Evolutionary conservation across 1,140 invertebrate species (phyloP), one percentile per base, ranked within the genome.

Genomic region (Drosophila equinoxialis): DNA sequence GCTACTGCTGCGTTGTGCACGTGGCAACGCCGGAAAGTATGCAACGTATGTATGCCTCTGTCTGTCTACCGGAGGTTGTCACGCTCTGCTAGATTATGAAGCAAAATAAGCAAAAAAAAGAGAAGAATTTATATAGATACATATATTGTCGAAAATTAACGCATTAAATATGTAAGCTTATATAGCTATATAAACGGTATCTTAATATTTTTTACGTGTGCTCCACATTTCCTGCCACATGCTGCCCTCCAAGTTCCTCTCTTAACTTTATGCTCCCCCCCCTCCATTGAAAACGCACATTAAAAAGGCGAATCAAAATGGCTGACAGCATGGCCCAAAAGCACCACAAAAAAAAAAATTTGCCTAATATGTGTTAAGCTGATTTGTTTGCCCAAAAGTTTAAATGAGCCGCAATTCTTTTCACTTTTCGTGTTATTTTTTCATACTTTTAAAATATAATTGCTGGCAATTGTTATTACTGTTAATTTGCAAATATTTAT

Each of bases 121-220:
- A 2, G 14, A 8, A 48, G 2, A 48, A 20, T 14, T 14, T 14
- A 42, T 42, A 42, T 11, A 42, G 10, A 3, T 42, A 45, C 6
- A 48, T 17, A 48, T 81, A 86, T 79, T 74, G 68, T 64, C 65
- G 75, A 68, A 85, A 85, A 85, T 85, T 86, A 85, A 69, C 82
- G 62, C 82, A 86, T 85, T 85, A 81, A 85, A 85, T 71, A 76
- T 81, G 61, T 75, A 51, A 51, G 45, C 45, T 10, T 51, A 51
- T 51, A 51, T 51, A 23, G 45, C 45, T 51, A 59, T 80, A 60
- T 58, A 13, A 23, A 41, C 33, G 70, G 55, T 71, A 81, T 81
- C 74, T 81, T 68, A 71, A 86, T 75, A 77, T 65, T 65, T 61
- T 62, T 17, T 62, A 81, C 79, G 79, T 81, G 78, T 26, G 45